phyloP scores from a whole-genome alignment of 2,888 invertebrate species.

The Polymixis lichenea region DNA sequence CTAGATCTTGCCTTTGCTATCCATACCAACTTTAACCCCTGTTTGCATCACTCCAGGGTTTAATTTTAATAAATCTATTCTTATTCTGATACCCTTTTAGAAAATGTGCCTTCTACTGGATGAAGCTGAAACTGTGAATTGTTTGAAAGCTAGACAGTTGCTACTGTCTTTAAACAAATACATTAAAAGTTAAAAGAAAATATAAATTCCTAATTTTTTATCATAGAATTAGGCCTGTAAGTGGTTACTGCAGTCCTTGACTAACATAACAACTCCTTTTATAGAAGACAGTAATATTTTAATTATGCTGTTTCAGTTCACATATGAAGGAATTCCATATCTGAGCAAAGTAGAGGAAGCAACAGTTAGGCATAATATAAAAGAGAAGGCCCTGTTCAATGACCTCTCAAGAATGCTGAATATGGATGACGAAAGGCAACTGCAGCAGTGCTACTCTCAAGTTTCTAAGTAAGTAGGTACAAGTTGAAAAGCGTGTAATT shows the following conservation, averaged over 20 bases:
- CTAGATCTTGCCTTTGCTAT: too few relatives aligned
- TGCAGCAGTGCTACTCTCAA: conserved; percentile 82
- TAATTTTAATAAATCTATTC: background rate
- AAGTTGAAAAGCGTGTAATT: too few relatives aligned
- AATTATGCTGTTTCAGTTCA: conserved; percentile 89
- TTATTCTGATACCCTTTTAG: background rate
- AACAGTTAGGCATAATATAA: conserved; percentile 77
- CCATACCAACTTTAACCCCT: background rate
- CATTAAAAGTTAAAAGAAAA: background rate
- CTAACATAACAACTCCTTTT: background rate
- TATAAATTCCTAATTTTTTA: background rate
- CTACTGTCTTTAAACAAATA: background rate
- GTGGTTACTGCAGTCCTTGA: background rate
- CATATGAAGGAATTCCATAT: conserved; percentile 92
- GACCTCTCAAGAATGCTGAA: conserved; percentile 72
- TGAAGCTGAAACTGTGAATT: background rate
- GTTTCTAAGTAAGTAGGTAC: conserved; percentile 83
- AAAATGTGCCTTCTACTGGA: background rate
- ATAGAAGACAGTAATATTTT: background rate
- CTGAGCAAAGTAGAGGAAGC: conserved; percentile 90
- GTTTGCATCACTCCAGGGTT: background rate
- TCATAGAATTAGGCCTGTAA: background rate
- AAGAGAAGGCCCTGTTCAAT: conserved; percentile 74
- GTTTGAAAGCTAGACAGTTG: background rate
- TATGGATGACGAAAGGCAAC: conserved; percentile 77